Base-by-base conservation (phyloP, 2,888 invertebrate genomes). In the Hirtodrosophila cameraria region DNA sequence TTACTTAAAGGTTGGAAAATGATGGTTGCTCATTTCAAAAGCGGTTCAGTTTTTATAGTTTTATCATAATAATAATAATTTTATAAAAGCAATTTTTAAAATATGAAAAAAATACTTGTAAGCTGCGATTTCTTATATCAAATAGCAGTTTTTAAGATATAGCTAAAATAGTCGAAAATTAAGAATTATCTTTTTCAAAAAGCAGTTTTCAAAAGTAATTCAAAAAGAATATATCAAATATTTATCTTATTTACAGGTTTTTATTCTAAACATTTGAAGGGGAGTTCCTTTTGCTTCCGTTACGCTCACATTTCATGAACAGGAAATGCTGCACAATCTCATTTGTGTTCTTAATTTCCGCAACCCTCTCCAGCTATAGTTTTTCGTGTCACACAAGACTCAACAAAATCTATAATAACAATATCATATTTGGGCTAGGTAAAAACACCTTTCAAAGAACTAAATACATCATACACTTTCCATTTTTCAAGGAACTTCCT, bases 391-490 rank as follows among this genome's bases (percentile, higher is more conserved):
- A 18, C 4, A 18, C 2, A 18, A 18, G n/a, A 3, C 42, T 46
- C 15, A 4, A 12, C 41, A 28, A 9, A 18, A 41, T 36, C 18
- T 13, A 15, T 13, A 38, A 59, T 41, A 39, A 49, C 33, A 67
- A 69, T 75, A 61, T 62, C 61, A 18, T 11, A 49, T 65, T 61
- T 45, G 11, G 16, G 13, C 6, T 12, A 13, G 18, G 35, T 16
- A 39, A 23, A 54, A 65, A 62, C 79, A 82, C 76, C 74, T 83
- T 83, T 72, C 11, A 11, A 1, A 27, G 18, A 83, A 69, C 58
- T 69, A 31, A 11, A 15, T 18, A 15, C 49, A 41, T 25, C 39
- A 39, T 45, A 15, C 57, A 71, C 60, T 66, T 77, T 59, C 61
- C 25, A 39, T 64, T 61, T 57, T n/a, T 70, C 41, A 11, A 39